phyloP scores from a whole-genome alignment of 2,888 invertebrate genomes.

The Zaprionus bogoriensis region DNA sequence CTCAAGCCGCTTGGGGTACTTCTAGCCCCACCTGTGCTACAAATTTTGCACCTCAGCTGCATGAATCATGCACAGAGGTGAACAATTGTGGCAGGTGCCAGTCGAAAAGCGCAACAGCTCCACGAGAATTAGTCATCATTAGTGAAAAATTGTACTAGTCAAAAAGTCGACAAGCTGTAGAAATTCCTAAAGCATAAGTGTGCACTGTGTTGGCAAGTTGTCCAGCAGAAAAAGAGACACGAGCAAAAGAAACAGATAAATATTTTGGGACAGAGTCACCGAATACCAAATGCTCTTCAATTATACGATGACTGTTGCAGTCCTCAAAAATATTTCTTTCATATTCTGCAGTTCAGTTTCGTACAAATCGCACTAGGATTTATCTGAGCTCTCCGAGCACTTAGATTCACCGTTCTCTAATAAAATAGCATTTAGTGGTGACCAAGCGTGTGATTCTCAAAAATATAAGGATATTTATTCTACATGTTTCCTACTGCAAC shows the following conservation, averaged over 20 bases:
- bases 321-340: too few species aligned
- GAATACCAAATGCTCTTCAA: too few species aligned
- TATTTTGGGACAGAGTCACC: not conserved
- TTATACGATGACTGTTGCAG: too few species aligned
- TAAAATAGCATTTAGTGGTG: too few species aligned
- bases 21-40: slow-evolving; percentile 44
- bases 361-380: too few species aligned
- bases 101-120: slow-evolving; percentile 22
- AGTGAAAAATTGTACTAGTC: slow-evolving; percentile 63
- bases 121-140: slow-evolving; percentile 70
- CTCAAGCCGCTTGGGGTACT: slow-evolving; percentile 13
- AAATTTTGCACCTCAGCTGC: slow-evolving; percentile 53
- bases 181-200: slow-evolving; percentile 71
- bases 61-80: slow-evolving; percentile 64
- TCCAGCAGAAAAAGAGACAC: slow-evolving; percentile 9
- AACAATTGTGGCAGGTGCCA: slow-evolving; percentile 22
- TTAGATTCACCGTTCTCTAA: too few species aligned
- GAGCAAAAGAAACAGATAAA: not conserved
- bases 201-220: slow-evolving; percentile 31
- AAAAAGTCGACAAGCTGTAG: slow-evolving; percentile 42
- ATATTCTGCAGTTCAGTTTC: too few species aligned
- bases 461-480: too few species aligned
- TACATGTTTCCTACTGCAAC: too few species aligned
- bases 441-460: too few species aligned
- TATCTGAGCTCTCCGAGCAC: too few species aligned